Conservation (phyloP, 2,113 vertebrate species). For the Podarcis raffonei region DNA sequence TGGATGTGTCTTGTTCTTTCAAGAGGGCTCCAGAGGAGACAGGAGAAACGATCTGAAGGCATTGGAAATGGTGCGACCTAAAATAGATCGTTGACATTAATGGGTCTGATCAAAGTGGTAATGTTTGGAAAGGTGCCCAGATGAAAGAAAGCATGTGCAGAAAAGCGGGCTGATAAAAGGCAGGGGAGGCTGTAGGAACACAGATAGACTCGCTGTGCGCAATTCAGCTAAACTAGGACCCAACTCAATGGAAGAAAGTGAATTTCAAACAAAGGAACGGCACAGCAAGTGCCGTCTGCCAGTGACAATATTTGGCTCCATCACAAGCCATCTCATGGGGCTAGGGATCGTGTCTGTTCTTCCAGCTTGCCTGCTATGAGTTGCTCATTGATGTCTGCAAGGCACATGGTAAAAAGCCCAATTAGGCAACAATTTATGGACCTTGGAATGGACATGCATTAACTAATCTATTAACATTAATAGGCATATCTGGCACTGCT, state of each 20-base stretch:
- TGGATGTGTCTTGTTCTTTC: accelerated
- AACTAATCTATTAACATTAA: neutral
- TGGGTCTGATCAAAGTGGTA: constrained; percentile 12
- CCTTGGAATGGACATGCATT: accelerated
- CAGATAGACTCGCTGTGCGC: accelerated
- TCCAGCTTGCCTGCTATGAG: neutral
- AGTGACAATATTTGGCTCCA: neutral
- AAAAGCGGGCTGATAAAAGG: accelerated
- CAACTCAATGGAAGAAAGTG: neutral
- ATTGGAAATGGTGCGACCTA: constrained; percentile 34
- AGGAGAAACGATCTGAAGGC: constrained; percentile 3
- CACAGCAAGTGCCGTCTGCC: neutral
- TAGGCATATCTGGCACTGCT: neutral
- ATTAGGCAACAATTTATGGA: neutral
- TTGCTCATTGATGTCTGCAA: neutral
- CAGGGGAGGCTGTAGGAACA: neutral
- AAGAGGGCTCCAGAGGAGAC: neutral
- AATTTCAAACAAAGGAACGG: neutral
- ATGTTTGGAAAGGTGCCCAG: constrained; percentile 31
- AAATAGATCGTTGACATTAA: constrained; percentile 31
- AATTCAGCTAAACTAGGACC: accelerated
- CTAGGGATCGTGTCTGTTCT: neutral
- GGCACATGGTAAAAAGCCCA: neutral
- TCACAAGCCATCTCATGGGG: neutral
- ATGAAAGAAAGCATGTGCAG: accelerated